These are phyloP conservation scores for Chelonoidis abingdonii DNA, from an alignment of 2,113 vertebrate genomes.

Conservation along the genomic window DNA sequence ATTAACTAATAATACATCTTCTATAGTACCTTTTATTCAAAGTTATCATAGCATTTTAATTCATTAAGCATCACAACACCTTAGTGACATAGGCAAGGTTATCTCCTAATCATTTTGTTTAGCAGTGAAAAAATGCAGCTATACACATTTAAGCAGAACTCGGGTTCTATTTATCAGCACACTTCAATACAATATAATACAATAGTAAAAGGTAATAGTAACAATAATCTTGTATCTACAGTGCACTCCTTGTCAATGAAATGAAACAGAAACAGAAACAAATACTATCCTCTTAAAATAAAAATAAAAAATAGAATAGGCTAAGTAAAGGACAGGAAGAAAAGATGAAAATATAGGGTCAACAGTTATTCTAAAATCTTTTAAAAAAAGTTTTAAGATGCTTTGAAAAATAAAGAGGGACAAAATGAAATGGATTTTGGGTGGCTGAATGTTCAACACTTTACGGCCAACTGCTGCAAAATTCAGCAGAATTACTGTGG, in stretches of 20 bases:
- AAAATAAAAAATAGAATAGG: neutral
- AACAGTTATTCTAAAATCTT: neutral
- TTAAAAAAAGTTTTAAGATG: neutral
- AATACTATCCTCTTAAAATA: neutral
- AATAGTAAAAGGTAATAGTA: neutral
- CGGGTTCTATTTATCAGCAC: neutral
- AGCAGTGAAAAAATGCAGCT: neutral
- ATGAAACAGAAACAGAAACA: neutral
- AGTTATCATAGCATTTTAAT: neutral
- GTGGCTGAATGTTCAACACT: neutral
- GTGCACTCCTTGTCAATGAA: neutral
- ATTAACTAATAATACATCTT: neutral
- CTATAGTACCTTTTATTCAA: neutral
- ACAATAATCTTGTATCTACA: neutral
- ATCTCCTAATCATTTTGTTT: neutral
- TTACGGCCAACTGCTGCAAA: neutral
- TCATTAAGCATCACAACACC: neutral
- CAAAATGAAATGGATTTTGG: neutral
- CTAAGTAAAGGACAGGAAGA: neutral
- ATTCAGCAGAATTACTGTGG: neutral
- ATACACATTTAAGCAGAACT: neutral
- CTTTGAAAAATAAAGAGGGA: neutral
- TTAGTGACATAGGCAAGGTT: neutral
- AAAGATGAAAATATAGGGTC: neutral
- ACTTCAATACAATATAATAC: neutral